Base-by-base conservation (phyloP, 2,113 vertebrate species). In the Stigmatopora argus region DNA sequence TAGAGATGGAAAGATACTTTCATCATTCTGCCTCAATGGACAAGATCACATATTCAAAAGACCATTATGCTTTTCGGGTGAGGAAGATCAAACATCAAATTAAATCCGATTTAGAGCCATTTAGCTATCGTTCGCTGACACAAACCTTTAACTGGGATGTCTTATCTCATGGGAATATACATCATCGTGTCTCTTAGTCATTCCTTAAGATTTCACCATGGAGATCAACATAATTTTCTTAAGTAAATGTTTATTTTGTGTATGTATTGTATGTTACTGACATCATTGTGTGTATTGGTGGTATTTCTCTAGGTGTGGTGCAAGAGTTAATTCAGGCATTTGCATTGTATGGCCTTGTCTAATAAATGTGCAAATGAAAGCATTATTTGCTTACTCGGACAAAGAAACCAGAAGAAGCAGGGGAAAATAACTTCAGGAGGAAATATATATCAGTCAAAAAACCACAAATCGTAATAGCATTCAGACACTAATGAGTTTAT, bases 51-150 rank as follows among this genome's bases (percentile, higher is more conserved):
- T 77, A 78, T 76, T 81, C 70, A 75, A 70, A 31, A 31, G 66
- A 71, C 79, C 80, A 83, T 87, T 81, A 77, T 77, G 71, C 79
- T 76, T 65, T 49, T 77, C 66, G 79, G 83, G 84, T 80, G 77
- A 84, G 57, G 63, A 76, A 75, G 86, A 85, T 88, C 87, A 86
- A 82, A 88, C 85, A 82, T 88, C 84, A 88, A 83, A 88, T 90
- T 79, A 87, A 78, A 73, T 73, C 85, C 77, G 86, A 88, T 87
- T 86, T 82, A 74, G 67, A 69, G 81, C 67, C 85, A 78, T 84
- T 90, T 85, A 85, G 86, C 71, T 58, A 72, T 78, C 77, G 78
- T 64, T 78, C 64, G 67, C 19, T n/a, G 79, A 83, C 76, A 83
- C 77, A 83, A 85, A 83, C 64, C 70, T 73, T 66, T 66, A 46